Evolutionary conservation across 2,797 vertebrate genomes (phyloP).

Genomic region (Hippopotamyrus pictus): DNA sequence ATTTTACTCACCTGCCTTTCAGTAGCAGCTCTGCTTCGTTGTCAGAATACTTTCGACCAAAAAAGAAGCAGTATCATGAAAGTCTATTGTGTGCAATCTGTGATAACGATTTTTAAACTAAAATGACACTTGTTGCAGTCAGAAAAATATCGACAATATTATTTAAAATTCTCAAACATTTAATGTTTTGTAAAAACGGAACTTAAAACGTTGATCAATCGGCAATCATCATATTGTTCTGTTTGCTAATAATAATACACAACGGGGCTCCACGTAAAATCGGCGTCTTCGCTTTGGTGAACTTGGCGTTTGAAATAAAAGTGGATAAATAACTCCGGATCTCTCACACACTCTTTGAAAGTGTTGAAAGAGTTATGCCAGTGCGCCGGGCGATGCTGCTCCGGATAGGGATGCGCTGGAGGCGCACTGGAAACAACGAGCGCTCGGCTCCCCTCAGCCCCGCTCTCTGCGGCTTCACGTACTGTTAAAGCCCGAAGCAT

Average conservation of each 20-base stretch:
- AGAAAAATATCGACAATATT: neutral
- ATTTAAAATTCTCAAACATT: neutral
- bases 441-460: neutral
- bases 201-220: neutral
- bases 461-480: neutral
- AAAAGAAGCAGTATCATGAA: neutral
- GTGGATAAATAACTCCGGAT: neutral
- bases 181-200: neutral
- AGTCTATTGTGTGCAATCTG: neutral
- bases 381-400: neutral
- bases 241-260: neutral
- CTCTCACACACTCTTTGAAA: neutral
- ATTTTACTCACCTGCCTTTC: neutral
- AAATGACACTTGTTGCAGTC: neutral
- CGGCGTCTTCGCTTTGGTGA: neutral
- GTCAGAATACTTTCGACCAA: neutral
- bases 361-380: neutral
- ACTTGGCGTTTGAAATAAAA: neutral
- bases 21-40: neutral
- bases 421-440: neutral
- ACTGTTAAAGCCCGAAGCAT: neutral
- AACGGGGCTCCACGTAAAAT: neutral
- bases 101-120: neutral
- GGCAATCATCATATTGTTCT: neutral
- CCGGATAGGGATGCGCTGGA: neutral